These are phyloP conservation scores for Ceuthmochares aereus DNA, from an alignment of 2,113 vertebrate genomes.

Conservation along the genomic window DNA sequence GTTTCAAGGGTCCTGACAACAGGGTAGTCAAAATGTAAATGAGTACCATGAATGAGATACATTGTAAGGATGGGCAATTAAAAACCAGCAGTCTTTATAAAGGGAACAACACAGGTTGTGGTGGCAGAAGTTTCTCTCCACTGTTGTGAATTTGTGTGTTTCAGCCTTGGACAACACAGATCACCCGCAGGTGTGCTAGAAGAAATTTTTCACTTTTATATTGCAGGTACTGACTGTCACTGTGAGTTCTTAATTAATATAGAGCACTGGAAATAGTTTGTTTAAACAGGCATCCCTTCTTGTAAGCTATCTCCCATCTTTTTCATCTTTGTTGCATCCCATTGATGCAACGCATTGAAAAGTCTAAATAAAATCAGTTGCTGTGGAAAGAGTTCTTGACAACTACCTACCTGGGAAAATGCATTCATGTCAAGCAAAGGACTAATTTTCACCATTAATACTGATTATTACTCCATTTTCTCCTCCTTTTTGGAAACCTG, in stretches of 20 bases:
- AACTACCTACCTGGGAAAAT: background rate
- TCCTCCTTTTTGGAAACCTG: background rate
- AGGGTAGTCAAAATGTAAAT: background rate
- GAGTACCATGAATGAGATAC: background rate
- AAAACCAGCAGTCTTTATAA: background rate
- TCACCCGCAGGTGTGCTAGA: background rate
- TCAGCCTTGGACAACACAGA: background rate
- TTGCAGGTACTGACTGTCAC: background rate
- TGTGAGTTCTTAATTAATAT: background rate
- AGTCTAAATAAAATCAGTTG: background rate
- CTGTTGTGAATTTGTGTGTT: background rate
- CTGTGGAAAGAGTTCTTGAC: background rate
- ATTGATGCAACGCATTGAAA: background rate
- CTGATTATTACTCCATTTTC: background rate
- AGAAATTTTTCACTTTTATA: background rate
- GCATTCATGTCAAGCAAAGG: background rate
- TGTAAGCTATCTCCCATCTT: background rate
- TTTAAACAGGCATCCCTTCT: background rate
- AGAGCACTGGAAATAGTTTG: background rate
- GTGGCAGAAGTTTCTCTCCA: background rate
- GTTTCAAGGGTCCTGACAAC: background rate
- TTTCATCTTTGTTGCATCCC: background rate
- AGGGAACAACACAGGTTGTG: background rate
- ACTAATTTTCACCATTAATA: background rate
- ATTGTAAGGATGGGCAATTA: background rate